Conservation (phyloP, 2,113 vertebrate species). For the Jacana jacana region DNA sequence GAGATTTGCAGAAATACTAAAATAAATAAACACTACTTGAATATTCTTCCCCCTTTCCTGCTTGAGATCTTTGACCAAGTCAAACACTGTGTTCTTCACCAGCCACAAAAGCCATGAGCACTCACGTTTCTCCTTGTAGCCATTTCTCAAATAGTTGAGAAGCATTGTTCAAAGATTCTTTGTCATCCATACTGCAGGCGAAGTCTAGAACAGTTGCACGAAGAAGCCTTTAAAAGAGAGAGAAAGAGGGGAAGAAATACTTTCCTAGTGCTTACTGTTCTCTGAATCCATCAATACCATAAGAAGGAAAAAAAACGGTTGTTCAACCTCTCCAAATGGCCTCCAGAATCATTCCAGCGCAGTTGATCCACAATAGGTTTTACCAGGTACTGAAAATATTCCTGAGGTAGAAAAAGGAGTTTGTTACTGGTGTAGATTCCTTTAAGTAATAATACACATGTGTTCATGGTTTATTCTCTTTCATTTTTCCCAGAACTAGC, state of each 20-base stretch:
- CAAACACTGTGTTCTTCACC: neutral
- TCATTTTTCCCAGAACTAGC: neutral
- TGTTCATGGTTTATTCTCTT: neutral
- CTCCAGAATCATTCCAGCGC: conserved; percentile 77
- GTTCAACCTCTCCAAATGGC: conserved; percentile 56
- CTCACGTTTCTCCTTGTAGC: conserved; percentile 72
- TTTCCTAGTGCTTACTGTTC: neutral
- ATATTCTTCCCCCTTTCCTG: neutral
- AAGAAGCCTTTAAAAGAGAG: conserved; percentile 80
- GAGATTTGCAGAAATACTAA: conserved; percentile 84
- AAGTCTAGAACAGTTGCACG: conserved; percentile 83
- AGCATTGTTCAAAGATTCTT: conserved; percentile 69
- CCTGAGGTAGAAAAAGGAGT: conserved; percentile 64
- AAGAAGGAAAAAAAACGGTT: neutral
- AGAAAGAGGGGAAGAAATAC: neutral
- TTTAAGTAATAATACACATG: neutral
- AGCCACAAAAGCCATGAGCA: neutral
- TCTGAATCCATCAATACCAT: neutral
- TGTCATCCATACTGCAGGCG: conserved; percentile 83
- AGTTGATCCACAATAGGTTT: conserved; percentile 68
- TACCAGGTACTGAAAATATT: conserved; percentile 79
- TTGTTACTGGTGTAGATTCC: neutral
- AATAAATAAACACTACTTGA: conserved; percentile 11
- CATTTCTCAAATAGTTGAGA: conserved; percentile 79
- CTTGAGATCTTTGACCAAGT: neutral